Percentiles rank a stretch among this genome's conserved stretches.
Evolutionary conservation across 2,797 vertebrate species (phyloP).

Genomic region (Lutjanus campechanus): DNA sequence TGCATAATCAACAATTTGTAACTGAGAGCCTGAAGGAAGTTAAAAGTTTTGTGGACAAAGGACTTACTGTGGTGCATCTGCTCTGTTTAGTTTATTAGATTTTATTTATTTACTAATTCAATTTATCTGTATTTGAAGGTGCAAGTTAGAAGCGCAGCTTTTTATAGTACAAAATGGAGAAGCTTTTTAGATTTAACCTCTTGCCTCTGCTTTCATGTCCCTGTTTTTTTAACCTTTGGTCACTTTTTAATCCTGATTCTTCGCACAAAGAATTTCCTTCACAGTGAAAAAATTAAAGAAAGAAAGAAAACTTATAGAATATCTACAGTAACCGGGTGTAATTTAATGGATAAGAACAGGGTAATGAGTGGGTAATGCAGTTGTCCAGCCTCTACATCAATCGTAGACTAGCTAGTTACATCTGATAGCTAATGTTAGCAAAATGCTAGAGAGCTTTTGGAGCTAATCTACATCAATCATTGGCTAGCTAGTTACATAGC

Average conservation of each 20-base stretch:
- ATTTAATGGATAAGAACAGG: too few relatives aligned
- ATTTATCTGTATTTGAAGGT: background rate
- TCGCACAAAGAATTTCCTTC: background rate
- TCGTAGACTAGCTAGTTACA: too few relatives aligned
- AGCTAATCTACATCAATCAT: too few relatives aligned
- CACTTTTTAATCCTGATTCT: constrained; percentile 3
- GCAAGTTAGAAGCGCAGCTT: background rate
- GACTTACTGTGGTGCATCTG: background rate
- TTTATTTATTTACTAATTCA: constrained; percentile 11
- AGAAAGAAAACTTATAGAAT: background rate
- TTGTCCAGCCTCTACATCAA: too few relatives aligned
- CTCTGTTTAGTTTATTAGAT: constrained; percentile 11
- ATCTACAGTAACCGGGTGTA: background rate
- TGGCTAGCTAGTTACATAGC: too few relatives aligned
- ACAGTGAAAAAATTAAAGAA: background rate
- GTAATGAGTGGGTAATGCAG: too few relatives aligned
- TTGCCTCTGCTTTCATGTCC: background rate
- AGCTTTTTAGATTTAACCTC: background rate
- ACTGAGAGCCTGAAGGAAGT: too few relatives aligned
- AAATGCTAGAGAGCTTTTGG: too few relatives aligned
- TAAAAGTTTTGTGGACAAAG: background rate
- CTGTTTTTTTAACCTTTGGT: background rate
- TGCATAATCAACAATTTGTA: background rate
- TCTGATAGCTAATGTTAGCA: too few relatives aligned
- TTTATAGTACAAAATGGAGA: background rate